A percentile compares a stretch with the other conserved stretches of the same genome.
phyloP scores from a whole-genome alignment of 2,888 invertebrate genomes.

The Tachina fera region DNA sequence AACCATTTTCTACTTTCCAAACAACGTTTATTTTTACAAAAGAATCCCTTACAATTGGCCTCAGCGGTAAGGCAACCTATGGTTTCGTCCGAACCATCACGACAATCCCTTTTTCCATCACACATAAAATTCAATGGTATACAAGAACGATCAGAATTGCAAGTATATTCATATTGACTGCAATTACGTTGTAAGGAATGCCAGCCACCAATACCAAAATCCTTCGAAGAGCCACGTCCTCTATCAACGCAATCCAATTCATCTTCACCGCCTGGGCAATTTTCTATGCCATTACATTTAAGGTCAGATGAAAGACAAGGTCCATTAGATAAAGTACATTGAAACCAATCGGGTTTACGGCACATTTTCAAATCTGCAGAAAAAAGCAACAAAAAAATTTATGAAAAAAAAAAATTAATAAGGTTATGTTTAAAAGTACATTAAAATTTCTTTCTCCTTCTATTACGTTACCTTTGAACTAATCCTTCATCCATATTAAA shows the following conservation, averaged over 20 bases:
- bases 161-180: slow-evolving; percentile 79
- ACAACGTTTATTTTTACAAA: slow-evolving; percentile 85
- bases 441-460: background rate
- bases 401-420: slow-evolving; percentile 4
- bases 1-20: slow-evolving; percentile 83
- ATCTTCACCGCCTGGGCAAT: slow-evolving; percentile 88
- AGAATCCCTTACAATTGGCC: slow-evolving; percentile 85
- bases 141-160: slow-evolving; percentile 84
- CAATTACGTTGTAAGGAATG: slow-evolving; percentile 75
- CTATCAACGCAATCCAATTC: slow-evolving; percentile 82
- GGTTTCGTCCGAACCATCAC: slow-evolving; percentile 88
- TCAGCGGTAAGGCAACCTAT: slow-evolving; percentile 81
- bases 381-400: background rate
- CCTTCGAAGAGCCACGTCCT: slow-evolving; percentile 54
- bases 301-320: slow-evolving; percentile 88
- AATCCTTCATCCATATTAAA: background rate
- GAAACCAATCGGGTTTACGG: slow-evolving; percentile 81
- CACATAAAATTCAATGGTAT: slow-evolving; percentile 88
- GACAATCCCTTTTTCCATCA: slow-evolving; percentile 89
- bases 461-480: background rate
- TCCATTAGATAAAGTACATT: slow-evolving; percentile 82
- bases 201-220: slow-evolving; percentile 72
- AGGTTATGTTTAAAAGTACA: background rate
- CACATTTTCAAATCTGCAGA: slow-evolving; percentile 78
- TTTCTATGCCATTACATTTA: slow-evolving; percentile 88